These are phyloP conservation scores for Paramormyrops hopkinsi DNA, from an alignment of 2,797 vertebrate genomes.

Conservation along the genomic window DNA sequence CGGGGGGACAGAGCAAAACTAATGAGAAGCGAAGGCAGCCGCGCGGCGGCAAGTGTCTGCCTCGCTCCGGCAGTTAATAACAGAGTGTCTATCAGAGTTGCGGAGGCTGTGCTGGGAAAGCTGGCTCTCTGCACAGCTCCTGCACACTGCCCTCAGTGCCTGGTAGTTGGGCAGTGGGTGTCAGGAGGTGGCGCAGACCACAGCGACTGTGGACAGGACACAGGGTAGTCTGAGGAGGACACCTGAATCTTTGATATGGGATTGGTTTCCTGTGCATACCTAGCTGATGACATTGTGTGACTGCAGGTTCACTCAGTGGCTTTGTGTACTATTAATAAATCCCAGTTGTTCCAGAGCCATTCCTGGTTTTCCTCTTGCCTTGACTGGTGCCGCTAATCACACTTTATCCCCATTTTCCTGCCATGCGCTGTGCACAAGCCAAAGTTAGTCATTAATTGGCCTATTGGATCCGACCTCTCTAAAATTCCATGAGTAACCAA, in stretches of 20 bases:
- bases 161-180: background rate
- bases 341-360: background rate
- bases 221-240: background rate
- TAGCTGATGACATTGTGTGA: background rate
- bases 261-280: background rate
- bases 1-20: constrained; percentile 20
- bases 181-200: background rate
- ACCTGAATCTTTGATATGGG: background rate
- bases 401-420: background rate
- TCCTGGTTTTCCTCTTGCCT: background rate
- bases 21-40: constrained; percentile 15
- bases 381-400: background rate
- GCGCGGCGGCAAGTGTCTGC: background rate
- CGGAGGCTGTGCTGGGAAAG: background rate
- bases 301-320: background rate
- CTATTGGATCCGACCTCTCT: background rate
- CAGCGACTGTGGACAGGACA: background rate
- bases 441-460: background rate
- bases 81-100: background rate
- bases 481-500: background rate
- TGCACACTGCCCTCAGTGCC: background rate
- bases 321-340: background rate
- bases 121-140: background rate
- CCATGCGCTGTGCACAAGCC: background rate
- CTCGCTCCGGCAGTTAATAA: constrained; percentile 12